Evolutionary conservation across 1,140 invertebrate genomes (phyloP), one percentile per base, ranked within the genome.

Genomic region (Trichogramma pretiosum): DNA sequence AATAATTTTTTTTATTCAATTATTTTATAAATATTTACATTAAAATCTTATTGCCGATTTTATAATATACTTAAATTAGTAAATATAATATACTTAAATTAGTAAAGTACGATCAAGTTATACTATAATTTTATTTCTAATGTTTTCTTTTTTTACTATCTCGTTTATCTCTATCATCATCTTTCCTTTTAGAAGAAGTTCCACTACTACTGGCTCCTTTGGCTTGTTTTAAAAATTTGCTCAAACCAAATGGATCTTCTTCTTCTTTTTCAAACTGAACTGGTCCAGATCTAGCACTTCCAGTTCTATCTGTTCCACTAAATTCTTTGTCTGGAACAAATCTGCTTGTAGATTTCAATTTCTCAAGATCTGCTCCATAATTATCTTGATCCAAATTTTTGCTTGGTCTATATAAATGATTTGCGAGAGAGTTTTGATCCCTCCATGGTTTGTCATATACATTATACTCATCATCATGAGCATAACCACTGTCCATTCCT

Each of bases 321-420:
- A 98, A 98, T 55, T 93, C 90, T 60, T 96, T 94, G 67, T 98
- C 94, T 1, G 95, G 93, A 3, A 97, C 92, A 76, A 98, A 98
- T 53, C 85, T 81, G 60, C 88, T 93, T 0, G 86, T 92, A 62
- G 89, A 93, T 8, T 92, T 85, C 40, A 95, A 73, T 51, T 84
- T 82, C 48, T 87, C 83, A 35, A 84, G 57, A 67, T 94, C 92
- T 33, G 87, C 88, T 0, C 89, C 91, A 67, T 96, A 96, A 32
- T 85, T 78, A 52, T 97, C 93, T 59, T 86, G 87, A 63, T 97
- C 93, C 0, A 89, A 72, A 66, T 89, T 89, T 60, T 88, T 85
- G 28, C 82, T 81, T 0, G 96, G 96, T 40, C 93, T 72, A 72
- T 99, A 99, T 52, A 99, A 85, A 66, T 90, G 87, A 14, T 85